Evolutionary conservation across 2,113 vertebrate species (phyloP).

Genomic region (Lates calcarifer): DNA sequence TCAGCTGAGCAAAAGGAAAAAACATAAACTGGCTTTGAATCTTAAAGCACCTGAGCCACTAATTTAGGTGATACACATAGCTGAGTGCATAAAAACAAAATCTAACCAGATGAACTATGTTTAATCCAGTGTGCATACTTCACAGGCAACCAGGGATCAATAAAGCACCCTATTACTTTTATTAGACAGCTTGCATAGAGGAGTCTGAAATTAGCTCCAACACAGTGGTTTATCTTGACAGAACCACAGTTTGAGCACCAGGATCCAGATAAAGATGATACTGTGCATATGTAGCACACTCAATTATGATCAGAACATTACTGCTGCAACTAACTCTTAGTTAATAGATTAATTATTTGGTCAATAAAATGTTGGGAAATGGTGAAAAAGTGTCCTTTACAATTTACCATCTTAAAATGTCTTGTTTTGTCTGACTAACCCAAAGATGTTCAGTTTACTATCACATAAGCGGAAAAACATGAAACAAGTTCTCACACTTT

Average conservation of each 20-base stretch:
- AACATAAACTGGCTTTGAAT: slow-evolving; percentile 33
- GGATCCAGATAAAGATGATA: neutral
- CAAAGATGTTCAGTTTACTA: too few species aligned
- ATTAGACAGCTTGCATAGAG: neutral
- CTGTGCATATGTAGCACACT: neutral
- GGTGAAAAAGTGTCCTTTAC: too few species aligned
- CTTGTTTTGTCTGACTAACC: too few species aligned
- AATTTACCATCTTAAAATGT: too few species aligned
- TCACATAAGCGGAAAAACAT: too few species aligned
- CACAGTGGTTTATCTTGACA: slow-evolving; percentile 18
- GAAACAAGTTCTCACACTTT: too few species aligned
- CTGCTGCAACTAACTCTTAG: neutral
- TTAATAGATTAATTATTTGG: neutral
- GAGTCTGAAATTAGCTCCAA: slow-evolving; percentile 5
- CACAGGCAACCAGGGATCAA: slow-evolving; percentile 30
- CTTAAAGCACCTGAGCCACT: slow-evolving; percentile 20
- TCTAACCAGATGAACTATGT: slow-evolving; percentile 39
- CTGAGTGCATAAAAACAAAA: slow-evolving; percentile 36
- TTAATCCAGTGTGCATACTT: slow-evolving; percentile 28
- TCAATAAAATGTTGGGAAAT: neutral
- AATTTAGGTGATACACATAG: slow-evolving; percentile 39
- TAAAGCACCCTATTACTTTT: slow-evolving; percentile 34
- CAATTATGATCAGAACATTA: neutral
- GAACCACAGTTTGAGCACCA: too few species aligned
- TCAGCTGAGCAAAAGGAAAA: slow-evolving; percentile 24